Evolutionary conservation across 2,113 vertebrate genomes (phyloP), one percentile per base, ranked within the genome.

Genomic region (Agelaius phoeniceus): DNA sequence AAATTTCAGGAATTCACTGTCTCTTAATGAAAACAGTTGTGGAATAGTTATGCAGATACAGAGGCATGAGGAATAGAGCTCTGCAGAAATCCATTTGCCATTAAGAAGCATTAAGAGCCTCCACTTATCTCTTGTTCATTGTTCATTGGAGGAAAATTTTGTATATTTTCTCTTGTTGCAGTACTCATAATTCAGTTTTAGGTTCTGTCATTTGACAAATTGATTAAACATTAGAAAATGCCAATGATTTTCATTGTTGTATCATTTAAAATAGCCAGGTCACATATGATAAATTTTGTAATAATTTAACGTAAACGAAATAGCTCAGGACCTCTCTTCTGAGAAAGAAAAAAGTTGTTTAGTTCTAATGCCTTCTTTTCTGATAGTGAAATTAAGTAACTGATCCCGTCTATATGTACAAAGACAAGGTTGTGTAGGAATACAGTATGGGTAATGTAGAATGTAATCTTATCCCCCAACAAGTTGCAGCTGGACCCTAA

Each of bases 141-240:
- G 10, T 57, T 89, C 43, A 18, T 27, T 81, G 33, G 13, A 61
- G 16, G 7, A 89, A 14, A 41, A 63, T 39, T 95, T 94, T 59
- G 13, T 86, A n/a, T 84, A 86, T 74, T 85, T 46, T 58, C 58
- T 35, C 76, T 58, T 69, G 4, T 51, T 94, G 65, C 37, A 81
- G 35, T 86, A 69, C 17, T 86, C 61, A 63, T 23, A 81, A 59
- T 85, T 79, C 30, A 61, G 16, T 93, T 92, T 95, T 61, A 78
- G 80, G 14, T 74, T 75, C 67, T 89, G 84, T 72, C 51, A 3
- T 72, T 48, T 91, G 75, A 89, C 8, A 87, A 84, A 73, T 68
- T 52, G 92, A 92, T 62, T 69, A 76, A 83, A 17, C 14, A 71
- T 94, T 94, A 21, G 67, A 90, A 96, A 90, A 55, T 72, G 31